phyloP scores from a whole-genome alignment of 1,140 invertebrate species.

The Eufriesea mexicana region DNA sequence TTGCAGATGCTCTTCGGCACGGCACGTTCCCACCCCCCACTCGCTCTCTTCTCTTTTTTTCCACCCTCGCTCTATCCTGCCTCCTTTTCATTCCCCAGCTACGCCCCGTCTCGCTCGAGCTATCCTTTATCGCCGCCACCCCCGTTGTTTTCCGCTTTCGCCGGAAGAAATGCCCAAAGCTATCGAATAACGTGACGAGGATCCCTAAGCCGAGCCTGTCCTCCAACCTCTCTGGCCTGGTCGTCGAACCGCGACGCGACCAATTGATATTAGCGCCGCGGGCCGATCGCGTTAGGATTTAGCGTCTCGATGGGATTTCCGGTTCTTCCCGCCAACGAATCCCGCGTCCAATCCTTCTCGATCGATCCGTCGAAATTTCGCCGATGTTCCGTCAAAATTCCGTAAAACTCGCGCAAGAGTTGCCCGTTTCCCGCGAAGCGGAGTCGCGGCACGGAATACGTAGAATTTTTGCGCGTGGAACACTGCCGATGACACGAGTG shows the following conservation, averaged over 20 bases:
- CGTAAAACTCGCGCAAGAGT: no score
- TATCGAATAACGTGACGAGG: slow-evolving; percentile 75
- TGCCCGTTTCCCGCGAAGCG: no score
- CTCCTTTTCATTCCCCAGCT: slow-evolving; percentile 1
- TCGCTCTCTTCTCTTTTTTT: slow-evolving; percentile 1
- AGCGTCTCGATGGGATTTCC: not conserved
- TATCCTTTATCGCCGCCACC: slow-evolving; percentile 7
- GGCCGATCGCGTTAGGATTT: not conserved
- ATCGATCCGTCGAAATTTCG: no score
- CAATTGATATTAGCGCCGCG: slow-evolving; percentile 22
- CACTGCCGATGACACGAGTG: no score
- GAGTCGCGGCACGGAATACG: no score
- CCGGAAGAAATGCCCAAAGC: slow-evolving; percentile 66
- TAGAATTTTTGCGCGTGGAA: no score
- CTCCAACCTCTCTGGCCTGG: not conserved
- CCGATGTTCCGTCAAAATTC: no score
- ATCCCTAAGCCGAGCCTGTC: slow-evolving; percentile 57
- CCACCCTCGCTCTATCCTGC: not conserved
- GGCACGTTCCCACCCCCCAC: slow-evolving; percentile 65
- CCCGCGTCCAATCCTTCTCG: no score
- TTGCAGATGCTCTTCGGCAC: slow-evolving; percentile 73
- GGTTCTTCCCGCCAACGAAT: not conserved
- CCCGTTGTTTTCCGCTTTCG: not conserved
- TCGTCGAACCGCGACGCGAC: not conserved
- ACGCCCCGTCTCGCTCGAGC: not conserved